Evolutionary conservation across 2,113 vertebrate genomes (phyloP).

Genomic region (Elanoides forficatus): DNA sequence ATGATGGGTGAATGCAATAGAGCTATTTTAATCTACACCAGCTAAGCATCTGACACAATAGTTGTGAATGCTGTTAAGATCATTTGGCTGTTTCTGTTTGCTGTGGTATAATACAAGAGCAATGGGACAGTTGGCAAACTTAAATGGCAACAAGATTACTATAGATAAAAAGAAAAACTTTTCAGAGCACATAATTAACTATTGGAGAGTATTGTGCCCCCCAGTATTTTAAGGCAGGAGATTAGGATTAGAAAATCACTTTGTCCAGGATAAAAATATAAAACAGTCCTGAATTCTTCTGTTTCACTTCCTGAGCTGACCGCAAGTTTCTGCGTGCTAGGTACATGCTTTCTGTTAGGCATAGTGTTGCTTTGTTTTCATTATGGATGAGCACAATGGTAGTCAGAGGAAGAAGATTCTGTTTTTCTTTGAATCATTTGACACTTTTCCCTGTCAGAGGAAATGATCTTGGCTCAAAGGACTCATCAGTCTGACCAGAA

Average conservation of each 20-base stretch:
- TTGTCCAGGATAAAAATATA: not conserved
- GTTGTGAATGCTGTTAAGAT: not conserved
- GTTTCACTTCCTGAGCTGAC: not conserved
- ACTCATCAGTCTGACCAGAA: conserved; percentile 45
- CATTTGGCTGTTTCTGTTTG: not conserved
- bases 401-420: conserved; percentile 15
- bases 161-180: not conserved
- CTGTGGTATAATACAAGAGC: not conserved
- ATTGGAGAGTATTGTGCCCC: not conserved
- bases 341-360: not conserved
- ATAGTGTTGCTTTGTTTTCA: conserved; percentile 8
- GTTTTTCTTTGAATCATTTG: conserved; percentile 38
- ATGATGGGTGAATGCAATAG: not conserved
- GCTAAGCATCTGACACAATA: not conserved
- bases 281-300: not conserved
- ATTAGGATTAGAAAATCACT: not conserved
- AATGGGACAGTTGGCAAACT: not conserved
- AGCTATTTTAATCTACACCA: not conserved
- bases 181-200: not conserved
- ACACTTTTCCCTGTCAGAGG: conserved; percentile 33
- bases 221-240: not conserved
- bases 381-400: conserved; percentile 19
- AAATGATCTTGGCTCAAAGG: conserved; percentile 49
- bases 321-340: not conserved
- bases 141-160: not conserved